Conservation (phyloP, 2,888 invertebrate genomes). For the Congeria kusceri region DNA sequence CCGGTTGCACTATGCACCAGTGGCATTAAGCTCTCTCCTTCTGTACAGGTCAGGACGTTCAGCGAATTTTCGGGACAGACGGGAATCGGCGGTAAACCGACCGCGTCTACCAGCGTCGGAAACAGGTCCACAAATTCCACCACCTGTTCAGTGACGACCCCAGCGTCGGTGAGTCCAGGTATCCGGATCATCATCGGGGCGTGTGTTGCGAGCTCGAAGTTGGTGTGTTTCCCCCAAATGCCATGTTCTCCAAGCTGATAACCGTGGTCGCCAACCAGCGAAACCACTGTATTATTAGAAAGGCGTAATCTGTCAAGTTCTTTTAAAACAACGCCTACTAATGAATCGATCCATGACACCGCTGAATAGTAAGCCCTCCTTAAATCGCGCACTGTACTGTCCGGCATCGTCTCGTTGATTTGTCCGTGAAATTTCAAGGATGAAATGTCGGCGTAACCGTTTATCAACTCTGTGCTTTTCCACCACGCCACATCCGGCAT, state of each 20-base stretch:
- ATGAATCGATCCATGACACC: slow-evolving; percentile 60
- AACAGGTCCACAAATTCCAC: slow-evolving; percentile 72
- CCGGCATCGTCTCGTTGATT: slow-evolving; percentile 49
- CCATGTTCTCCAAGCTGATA: slow-evolving; percentile 66
- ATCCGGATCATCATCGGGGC: slow-evolving; percentile 73
- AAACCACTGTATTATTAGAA: slow-evolving; percentile 59
- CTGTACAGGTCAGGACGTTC: slow-evolving; percentile 51
- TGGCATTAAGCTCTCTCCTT: slow-evolving; percentile 66
- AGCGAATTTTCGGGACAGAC: slow-evolving; percentile 59
- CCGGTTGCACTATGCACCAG: slow-evolving; percentile 41
- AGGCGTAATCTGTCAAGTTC: slow-evolving; percentile 61
- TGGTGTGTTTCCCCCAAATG: slow-evolving; percentile 71
- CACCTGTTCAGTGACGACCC: slow-evolving; percentile 49
- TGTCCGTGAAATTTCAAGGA: slow-evolving; percentile 19
- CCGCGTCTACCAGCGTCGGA: slow-evolving; percentile 71
- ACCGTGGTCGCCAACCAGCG: slow-evolving; percentile 70
- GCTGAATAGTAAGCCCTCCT: slow-evolving; percentile 66
- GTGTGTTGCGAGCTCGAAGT: slow-evolving; percentile 73
- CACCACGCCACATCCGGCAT: slow-evolving; percentile 71
- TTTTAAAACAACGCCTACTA: slow-evolving; percentile 60
- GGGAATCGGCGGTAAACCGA: slow-evolving; percentile 52
- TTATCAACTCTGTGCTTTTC: slow-evolving; percentile 61
- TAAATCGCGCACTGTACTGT: slow-evolving; percentile 34
- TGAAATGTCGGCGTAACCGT: slow-evolving; percentile 52
- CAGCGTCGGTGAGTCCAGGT: slow-evolving; percentile 54